Conservation (phyloP, 2,113 vertebrate genomes). For the Oncorhynchus mykiss region DNA sequence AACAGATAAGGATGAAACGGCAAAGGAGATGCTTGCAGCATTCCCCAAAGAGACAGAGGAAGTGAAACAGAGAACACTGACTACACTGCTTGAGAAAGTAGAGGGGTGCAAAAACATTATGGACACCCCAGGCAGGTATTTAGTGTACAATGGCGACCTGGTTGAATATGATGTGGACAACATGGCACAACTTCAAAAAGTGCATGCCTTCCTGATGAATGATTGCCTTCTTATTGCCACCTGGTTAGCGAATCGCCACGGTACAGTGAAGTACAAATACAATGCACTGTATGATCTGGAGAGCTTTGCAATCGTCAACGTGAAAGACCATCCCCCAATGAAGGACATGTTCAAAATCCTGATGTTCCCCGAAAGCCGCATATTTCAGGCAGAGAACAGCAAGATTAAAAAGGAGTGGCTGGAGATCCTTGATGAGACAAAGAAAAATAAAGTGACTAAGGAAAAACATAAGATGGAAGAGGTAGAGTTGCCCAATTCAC, state of each 20-base stretch:
- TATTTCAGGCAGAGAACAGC: constrained; percentile 96
- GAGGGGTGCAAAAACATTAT: constrained; percentile 92
- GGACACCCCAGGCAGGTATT: constrained; percentile 90
- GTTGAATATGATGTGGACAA: constrained; percentile 93
- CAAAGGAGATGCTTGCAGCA: constrained; percentile 81
- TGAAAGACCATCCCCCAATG: constrained; percentile 98
- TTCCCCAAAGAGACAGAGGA: constrained; percentile 88
- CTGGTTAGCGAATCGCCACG: constrained; percentile 87
- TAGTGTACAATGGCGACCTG: constrained; percentile 96
- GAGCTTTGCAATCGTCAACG: constrained; percentile 92
- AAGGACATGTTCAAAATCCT: constrained; percentile 99
- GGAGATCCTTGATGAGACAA: constrained; percentile 94
- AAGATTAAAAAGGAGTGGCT: constrained; percentile 99
- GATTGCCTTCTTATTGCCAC: constrained; percentile 94
- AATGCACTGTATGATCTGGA: constrained; percentile 91
- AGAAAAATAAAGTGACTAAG: constrained; percentile 85
- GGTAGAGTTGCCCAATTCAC: constrained; percentile 74
- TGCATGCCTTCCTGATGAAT: constrained; percentile 97
- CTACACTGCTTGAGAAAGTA: constrained; percentile 94
- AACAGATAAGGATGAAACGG: constrained; percentile 79
- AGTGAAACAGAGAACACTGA: constrained; percentile 90
- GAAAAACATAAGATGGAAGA: constrained; percentile 85
- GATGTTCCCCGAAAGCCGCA: constrained; percentile 96
- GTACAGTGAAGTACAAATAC: constrained; percentile 86
- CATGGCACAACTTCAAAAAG: constrained; percentile 92